Conservation (phyloP, 2,797 vertebrate species). For the Cheirogaleus major region DNA sequence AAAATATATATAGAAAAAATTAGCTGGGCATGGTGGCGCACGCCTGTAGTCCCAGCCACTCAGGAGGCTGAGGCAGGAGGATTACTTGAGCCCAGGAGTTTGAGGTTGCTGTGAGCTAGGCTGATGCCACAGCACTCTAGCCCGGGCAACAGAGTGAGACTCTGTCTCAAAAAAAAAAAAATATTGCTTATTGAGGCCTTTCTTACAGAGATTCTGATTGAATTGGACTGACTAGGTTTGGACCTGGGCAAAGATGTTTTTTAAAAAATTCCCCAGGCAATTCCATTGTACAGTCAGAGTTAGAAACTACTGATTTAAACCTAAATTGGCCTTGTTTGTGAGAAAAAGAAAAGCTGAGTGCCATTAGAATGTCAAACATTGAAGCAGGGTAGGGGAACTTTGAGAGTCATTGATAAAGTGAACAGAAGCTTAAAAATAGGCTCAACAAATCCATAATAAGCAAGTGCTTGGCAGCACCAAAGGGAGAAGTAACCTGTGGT, state of each 20-base stretch:
- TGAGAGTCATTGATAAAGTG: constrained; percentile 21
- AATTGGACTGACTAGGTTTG: constrained; percentile 8
- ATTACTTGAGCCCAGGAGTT: too few species aligned
- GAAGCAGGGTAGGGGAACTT: not conserved
- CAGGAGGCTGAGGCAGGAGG: too few species aligned
- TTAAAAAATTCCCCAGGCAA: not conserved
- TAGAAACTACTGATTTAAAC: constrained; percentile 17
- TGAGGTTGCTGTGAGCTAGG: too few species aligned
- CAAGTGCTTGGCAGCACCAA: constrained; percentile 30
- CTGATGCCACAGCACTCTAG: too few species aligned
- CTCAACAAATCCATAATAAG: not conserved
- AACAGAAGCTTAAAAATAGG: constrained; percentile 45
- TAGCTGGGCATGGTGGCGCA: too few species aligned
- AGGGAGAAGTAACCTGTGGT: constrained; percentile 8
- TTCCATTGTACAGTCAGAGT: not conserved
- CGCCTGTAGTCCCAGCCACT: too few species aligned
- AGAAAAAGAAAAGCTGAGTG: constrained; percentile 48
- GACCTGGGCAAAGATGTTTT: not conserved
- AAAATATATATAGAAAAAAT: too few species aligned
- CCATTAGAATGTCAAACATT: constrained; percentile 41
- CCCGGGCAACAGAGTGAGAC: too few species aligned
- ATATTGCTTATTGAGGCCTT: not conserved
- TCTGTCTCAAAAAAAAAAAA: too few species aligned
- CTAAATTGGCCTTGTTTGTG: not conserved
- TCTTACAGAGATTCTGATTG: constrained; percentile 11